Conservation (phyloP, 2,113 vertebrate genomes). For the Spheniscus mendiculus region DNA sequence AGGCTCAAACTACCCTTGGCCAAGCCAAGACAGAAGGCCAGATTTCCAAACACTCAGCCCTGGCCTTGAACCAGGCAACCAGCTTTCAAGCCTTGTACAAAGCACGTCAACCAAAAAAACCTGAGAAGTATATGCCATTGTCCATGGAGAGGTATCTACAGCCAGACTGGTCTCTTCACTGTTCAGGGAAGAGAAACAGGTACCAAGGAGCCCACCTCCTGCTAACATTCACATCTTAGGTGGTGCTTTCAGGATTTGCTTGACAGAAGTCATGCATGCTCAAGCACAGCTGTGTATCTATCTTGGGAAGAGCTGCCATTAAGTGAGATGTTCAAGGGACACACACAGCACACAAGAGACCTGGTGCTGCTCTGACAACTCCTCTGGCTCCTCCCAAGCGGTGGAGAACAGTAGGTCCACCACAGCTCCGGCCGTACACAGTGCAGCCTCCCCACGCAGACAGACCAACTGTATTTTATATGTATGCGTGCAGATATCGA, state of each 20-base stretch:
- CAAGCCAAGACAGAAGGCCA: neutral
- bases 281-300: fast-evolving
- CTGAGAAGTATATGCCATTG: neutral
- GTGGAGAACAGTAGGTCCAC: neutral
- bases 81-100: neutral
- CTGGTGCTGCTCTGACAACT: neutral
- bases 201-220: neutral
- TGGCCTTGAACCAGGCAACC: neutral
- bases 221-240: neutral
- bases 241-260: neutral
- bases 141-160: neutral
- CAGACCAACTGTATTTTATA: neutral
- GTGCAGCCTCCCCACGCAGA: fast-evolving
- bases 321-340: neutral
- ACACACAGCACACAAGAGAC: neutral
- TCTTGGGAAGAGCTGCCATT: neutral
- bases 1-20: neutral
- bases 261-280: neutral
- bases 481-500: neutral
- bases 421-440: neutral
- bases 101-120: neutral
- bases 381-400: neutral
- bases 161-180: neutral
- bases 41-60: neutral
- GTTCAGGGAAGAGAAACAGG: neutral